Evolutionary conservation across 2,113 vertebrate genomes (phyloP), one percentile per base, ranked within the genome.

Genomic region (Orycteropus afer): DNA sequence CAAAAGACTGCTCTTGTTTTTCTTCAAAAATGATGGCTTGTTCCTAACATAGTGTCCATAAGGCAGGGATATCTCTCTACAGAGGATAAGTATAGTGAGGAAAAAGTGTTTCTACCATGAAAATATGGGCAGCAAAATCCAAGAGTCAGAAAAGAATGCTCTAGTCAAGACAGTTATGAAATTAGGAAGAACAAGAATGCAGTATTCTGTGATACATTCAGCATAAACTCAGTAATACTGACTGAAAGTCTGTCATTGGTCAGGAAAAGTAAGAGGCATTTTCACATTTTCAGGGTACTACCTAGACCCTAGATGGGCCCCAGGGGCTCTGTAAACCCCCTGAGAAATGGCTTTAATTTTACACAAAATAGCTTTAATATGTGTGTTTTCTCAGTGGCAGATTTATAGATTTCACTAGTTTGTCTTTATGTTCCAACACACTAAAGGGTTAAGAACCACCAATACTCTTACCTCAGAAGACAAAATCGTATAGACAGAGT

Each of bases 1-100:
- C 74, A 86, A 94, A 96, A 95, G 95, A 81, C 51, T 91, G 91
- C 86, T 97, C 96, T 96, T 98, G 95, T 91, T 94, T 96, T 80
- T 95, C 95, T 94, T 95, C 61, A 80, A 27, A 91, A 91, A 65
- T 34, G 32, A 84, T 77, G 77, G 45, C 63, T 71, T 89, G 57
- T 96, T 95, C 84, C 71, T 83, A 89, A 89, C 32, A 86, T 32
- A 51, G 13, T 57, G 25, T 74, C 59, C 51, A 71, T 73, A 94
- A 87, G 67, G 42, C 55, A 27, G 61, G 42, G n/a, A 91, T 20
- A 87, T 53, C 55, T 79, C 87, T 89, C 81, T 95, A 71, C 15
- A 73, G 77, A 69, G 42, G 59, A 94, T 42, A 86, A 94, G 80
- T 34, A 71, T 20, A 59, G n/a, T n/a, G 51, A 95, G 96, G 95